Conservation (phyloP, 1,140 invertebrate species). For the Lamellibrachia luymesi region DNA sequence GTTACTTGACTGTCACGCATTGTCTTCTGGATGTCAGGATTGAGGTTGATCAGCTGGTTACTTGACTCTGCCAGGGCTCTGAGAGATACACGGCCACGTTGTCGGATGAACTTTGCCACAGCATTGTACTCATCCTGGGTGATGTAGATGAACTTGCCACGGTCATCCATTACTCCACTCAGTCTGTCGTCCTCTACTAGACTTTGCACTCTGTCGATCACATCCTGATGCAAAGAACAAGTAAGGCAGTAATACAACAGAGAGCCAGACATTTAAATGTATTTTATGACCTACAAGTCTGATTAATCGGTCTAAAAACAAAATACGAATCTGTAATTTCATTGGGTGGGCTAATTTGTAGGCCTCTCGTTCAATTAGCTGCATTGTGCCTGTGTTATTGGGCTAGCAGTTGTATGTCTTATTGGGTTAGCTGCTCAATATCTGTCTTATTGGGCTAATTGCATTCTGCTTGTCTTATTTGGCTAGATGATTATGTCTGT, state of each 20-base stretch:
- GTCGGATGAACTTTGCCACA: constrained; percentile 94
- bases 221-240: constrained; percentile 49
- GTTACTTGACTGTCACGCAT: constrained; percentile 75
- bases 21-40: constrained; percentile 38
- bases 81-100: constrained; percentile 91
- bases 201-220: constrained; percentile 72
- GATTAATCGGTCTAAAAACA: not conserved
- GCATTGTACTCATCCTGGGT: constrained; percentile 85
- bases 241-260: constrained; percentile 19
- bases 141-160: constrained; percentile 99
- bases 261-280: not conserved
- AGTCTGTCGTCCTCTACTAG: constrained; percentile 74
- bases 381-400: too few species aligned
- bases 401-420: too few species aligned
- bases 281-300: not conserved
- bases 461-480: not conserved
- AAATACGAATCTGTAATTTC: not conserved
- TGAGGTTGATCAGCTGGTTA: constrained; percentile 86
- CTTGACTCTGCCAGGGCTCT: constrained; percentile 90
- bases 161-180: constrained; percentile 93
- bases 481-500: not conserved
- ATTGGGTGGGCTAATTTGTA: not conserved
- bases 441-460: not conserved
- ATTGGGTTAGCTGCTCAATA: too few species aligned
- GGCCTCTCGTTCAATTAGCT: not conserved